Evolutionary conservation across 2,888 invertebrate species (phyloP).

Genomic region (Drosophila algonquin): DNA sequence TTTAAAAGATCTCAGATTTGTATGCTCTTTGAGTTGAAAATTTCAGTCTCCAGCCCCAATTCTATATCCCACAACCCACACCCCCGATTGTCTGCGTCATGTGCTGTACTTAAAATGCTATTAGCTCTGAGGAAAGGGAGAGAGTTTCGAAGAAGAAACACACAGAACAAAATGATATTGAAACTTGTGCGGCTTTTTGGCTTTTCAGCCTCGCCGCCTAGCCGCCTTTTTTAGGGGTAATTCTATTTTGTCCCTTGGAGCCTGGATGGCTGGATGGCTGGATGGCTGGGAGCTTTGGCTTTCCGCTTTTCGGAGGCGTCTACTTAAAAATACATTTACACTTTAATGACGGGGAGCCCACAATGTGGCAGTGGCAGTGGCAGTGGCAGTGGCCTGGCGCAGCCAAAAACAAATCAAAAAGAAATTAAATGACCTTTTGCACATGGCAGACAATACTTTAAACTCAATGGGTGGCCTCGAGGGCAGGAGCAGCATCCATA

Average conservation of each 20-base stretch:
- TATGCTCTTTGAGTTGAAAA: conserved; percentile 26
- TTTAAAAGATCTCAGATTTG: conserved; percentile 27
- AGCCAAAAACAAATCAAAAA: conserved; percentile 70
- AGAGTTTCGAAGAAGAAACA: conserved; percentile 7
- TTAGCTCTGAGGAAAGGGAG: conserved; percentile 56
- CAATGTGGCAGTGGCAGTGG: conserved; percentile 3
- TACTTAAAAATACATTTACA: conserved; percentile 80
- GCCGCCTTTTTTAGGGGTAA: conserved; percentile 46
- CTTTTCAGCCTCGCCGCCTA: conserved; percentile 44
- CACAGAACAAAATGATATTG: conserved; percentile 55
- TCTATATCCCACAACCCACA: not conserved
- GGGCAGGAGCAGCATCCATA: conserved; percentile 10
- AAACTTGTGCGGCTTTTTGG: conserved; percentile 75
- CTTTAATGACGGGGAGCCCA: conserved; percentile 67
- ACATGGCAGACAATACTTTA: conserved; percentile 53
- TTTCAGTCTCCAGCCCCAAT: not conserved
- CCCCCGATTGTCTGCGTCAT: not conserved
- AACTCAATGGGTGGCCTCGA: conserved; percentile 41
- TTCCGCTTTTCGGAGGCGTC: conserved; percentile 43
- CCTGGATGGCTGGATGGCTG: conserved; percentile 8
- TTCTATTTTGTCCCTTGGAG: conserved; percentile 61
- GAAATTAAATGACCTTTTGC: conserved; percentile 78
- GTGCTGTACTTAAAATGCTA: conserved; percentile 77
- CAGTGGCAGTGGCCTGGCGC: conserved; percentile 2
- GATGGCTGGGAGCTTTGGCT: conserved; percentile 9